These are phyloP conservation scores for Drosophila demipolita DNA, from an alignment of 2,888 invertebrate genomes.

Conservation along the genomic window DNA sequence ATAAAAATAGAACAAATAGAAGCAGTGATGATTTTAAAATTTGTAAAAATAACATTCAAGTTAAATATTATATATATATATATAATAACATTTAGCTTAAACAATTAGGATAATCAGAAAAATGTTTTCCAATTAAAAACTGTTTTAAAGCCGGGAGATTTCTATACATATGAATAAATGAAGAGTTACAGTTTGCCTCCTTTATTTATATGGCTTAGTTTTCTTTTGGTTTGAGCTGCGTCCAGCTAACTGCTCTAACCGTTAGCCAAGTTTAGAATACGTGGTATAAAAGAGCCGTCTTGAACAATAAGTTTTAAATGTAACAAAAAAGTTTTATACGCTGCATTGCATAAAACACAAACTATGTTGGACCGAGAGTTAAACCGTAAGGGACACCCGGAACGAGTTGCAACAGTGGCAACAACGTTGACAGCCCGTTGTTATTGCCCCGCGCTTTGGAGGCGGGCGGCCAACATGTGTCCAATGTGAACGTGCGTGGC, in stretches of 20 bases:
- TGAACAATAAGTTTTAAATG: constrained; percentile 40
- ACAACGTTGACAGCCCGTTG: constrained; percentile 44
- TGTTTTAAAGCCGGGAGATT: no score
- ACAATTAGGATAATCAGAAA: background rate
- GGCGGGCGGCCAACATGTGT: constrained; percentile 54
- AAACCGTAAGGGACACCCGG: constrained; percentile 28
- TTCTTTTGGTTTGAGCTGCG: background rate
- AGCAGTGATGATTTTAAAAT: background rate
- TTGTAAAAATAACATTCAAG: background rate
- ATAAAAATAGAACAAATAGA: no score
- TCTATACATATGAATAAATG: background rate
- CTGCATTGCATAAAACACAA: constrained; percentile 61
- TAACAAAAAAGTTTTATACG: constrained; percentile 61
- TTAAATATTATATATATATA: background rate
- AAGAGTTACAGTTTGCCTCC: background rate
- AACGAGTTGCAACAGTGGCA: constrained; percentile 12
- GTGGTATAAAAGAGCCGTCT: constrained; percentile 3
- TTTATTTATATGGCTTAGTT: background rate
- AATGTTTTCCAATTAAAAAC: background rate
- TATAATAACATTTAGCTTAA: background rate
- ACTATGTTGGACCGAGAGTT: constrained; percentile 54
- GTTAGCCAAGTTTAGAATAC: background rate
- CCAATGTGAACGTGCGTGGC: constrained; percentile 61
- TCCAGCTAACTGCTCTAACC: background rate
- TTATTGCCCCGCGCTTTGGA: constrained; percentile 50